Conservation (phyloP, 2,888 invertebrate species). For the Tipula lateralis region DNA sequence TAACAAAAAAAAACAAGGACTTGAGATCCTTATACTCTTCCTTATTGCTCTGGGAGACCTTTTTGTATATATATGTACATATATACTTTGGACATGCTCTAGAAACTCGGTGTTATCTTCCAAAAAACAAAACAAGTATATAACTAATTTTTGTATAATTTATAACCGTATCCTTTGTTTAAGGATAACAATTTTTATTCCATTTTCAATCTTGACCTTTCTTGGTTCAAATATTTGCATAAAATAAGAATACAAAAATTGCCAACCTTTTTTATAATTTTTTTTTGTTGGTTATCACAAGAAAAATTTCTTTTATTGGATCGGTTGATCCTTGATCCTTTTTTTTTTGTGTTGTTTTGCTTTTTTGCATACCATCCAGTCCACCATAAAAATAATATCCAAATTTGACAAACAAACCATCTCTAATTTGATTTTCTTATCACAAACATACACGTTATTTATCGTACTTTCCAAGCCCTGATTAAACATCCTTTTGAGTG, state of each 20-base stretch:
- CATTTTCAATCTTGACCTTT: background rate
- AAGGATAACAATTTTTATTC: constrained; percentile 21
- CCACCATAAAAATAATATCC: background rate
- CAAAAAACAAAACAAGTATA: background rate
- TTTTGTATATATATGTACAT: background rate
- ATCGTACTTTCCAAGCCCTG: background rate
- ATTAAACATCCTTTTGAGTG: background rate
- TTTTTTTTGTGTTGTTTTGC: too few relatives aligned
- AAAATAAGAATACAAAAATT: background rate
- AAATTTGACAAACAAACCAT: background rate
- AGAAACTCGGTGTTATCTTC: background rate
- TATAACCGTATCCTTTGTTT: constrained; percentile 24
- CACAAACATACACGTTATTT: background rate
- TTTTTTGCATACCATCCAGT: background rate
- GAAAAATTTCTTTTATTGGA: background rate
- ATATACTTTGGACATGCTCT: constrained; percentile 2
- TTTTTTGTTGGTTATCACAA: background rate
- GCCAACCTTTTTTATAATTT: background rate
- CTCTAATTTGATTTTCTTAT: background rate
- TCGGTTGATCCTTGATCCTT: constrained; percentile 15
- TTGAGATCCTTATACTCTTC: background rate
- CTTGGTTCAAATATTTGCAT: constrained; percentile 19
- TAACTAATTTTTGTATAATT: constrained; percentile 16
- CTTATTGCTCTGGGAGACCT: background rate
- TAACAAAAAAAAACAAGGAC: background rate